Evolutionary conservation across 2,797 vertebrate genomes (phyloP).

Genomic region (Parambassis ranga): DNA sequence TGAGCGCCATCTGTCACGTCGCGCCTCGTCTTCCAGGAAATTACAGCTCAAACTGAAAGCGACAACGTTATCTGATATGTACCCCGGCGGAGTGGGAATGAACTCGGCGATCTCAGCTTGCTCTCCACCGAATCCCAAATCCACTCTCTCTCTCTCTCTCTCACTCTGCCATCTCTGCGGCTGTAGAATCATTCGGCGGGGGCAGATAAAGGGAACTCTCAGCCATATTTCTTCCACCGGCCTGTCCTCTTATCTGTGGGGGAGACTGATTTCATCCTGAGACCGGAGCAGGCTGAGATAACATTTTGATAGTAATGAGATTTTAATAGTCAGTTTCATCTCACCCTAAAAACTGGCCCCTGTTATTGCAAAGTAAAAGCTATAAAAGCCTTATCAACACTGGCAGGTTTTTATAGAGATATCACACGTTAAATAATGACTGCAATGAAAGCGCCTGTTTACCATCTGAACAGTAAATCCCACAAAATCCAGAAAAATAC

Average conservation of each 20-base stretch:
- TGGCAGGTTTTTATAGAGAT: neutral
- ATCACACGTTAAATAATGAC: neutral
- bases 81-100: constrained; percentile 12
- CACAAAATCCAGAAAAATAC: neutral
- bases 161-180: constrained; percentile 19
- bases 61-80: constrained; percentile 54
- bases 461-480: neutral
- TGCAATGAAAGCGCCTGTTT: neutral
- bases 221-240: neutral
- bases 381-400: neutral
- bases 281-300: neutral
- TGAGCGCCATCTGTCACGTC: constrained; percentile 60
- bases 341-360: neutral
- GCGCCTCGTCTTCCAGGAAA: constrained; percentile 59
- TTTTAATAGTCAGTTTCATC: constrained; percentile 14
- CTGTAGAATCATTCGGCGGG: constrained; percentile 7
- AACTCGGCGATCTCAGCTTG: constrained; percentile 17
- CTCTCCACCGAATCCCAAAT: constrained; percentile 43
- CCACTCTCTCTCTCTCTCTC: neutral
- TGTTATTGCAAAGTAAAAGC: neutral
- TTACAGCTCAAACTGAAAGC: constrained; percentile 49
- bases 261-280: neutral
- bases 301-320: neutral
- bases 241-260: constrained; percentile 6
- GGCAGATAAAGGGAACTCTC: constrained; percentile 16